A percentile compares a stretch with the other conserved stretches of the same genome.
Evolutionary conservation across 2,888 invertebrate genomes (phyloP).

Genomic region (Eristalis tenax): DNA sequence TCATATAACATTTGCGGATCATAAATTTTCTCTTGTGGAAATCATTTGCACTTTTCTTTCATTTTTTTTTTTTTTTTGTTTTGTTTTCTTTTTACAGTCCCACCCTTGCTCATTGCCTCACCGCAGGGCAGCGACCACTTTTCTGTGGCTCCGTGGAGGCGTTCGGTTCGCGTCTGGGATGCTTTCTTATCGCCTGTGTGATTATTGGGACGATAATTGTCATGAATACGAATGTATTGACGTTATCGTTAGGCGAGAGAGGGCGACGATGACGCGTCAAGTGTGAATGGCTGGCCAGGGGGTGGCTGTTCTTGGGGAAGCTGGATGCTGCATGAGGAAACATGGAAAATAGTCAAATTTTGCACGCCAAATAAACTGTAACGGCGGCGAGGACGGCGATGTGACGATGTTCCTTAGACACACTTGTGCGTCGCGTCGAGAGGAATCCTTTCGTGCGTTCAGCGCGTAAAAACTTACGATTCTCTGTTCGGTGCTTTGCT

Average conservation of each 20-base stretch:
- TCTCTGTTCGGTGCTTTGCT: neutral
- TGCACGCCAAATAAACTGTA: slow-evolving; percentile 69
- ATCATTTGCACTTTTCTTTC: slow-evolving; percentile 65
- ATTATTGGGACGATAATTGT: slow-evolving; percentile 71
- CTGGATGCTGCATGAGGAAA: slow-evolving; percentile 49
- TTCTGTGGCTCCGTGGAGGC: neutral
- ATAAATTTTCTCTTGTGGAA: slow-evolving; percentile 72
- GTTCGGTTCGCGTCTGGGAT: slow-evolving; percentile 29
- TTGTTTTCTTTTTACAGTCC: neutral
- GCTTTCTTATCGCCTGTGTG: slow-evolving; percentile 57
- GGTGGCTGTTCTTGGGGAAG: neutral
- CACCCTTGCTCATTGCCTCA: slow-evolving; percentile 12
- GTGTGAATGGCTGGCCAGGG: neutral
- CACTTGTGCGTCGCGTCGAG: slow-evolving; percentile 44
- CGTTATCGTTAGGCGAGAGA: slow-evolving; percentile 31
- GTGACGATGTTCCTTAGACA: slow-evolving; percentile 50
- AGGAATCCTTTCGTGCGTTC: neutral
- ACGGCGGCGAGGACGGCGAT: slow-evolving; percentile 38
- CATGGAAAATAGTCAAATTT: slow-evolving; percentile 63
- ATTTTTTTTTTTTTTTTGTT: too few relatives aligned
- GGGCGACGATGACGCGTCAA: slow-evolving; percentile 6
- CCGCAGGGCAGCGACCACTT: neutral
- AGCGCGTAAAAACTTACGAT: neutral
- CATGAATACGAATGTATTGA: slow-evolving; percentile 67
- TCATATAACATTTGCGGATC: slow-evolving; percentile 72